phyloP scores from a whole-genome alignment of 2,888 invertebrate genomes.

The Leucoma salicis region DNA sequence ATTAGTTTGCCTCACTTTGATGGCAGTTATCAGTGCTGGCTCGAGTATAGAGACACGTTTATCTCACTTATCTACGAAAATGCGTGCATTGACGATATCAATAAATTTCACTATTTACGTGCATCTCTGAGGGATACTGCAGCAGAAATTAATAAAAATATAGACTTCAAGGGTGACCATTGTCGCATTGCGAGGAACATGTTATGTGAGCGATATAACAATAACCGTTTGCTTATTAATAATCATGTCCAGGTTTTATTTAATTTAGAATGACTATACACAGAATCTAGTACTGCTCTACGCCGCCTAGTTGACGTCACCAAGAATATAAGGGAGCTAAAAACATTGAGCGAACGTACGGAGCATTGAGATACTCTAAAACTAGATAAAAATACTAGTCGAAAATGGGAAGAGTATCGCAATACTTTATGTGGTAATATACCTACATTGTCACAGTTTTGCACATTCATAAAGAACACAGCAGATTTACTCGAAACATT shows the following conservation, averaged over 20 bases:
- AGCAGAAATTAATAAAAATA: not conserved
- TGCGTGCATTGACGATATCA: not conserved
- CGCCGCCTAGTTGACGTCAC: constrained; percentile 5
- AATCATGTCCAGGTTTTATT: constrained; percentile 5
- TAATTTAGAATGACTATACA: not conserved
- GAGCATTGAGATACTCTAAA: constrained; percentile 7
- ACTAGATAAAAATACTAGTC: constrained; percentile 4
- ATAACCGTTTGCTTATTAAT: constrained; percentile 1
- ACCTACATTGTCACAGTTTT: too few species aligned
- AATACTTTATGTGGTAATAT: not conserved
- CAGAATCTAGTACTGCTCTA: not conserved
- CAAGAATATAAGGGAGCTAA: constrained; percentile 9
- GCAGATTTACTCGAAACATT: too few species aligned
- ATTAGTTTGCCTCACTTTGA: not conserved
- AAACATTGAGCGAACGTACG: constrained; percentile 8
- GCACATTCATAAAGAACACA: too few species aligned
- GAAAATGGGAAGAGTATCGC: constrained; percentile 8
- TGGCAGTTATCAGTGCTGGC: not conserved
- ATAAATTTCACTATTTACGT: not conserved
- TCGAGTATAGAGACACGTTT: not conserved
- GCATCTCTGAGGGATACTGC: not conserved
- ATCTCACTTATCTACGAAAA: not conserved
- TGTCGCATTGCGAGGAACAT: not conserved
- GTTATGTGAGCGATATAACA: constrained; percentile 7
- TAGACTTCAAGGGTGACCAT: not conserved